phyloP scores from a whole-genome alignment of 2,113 vertebrate genomes.

The Psophia crepitans region DNA sequence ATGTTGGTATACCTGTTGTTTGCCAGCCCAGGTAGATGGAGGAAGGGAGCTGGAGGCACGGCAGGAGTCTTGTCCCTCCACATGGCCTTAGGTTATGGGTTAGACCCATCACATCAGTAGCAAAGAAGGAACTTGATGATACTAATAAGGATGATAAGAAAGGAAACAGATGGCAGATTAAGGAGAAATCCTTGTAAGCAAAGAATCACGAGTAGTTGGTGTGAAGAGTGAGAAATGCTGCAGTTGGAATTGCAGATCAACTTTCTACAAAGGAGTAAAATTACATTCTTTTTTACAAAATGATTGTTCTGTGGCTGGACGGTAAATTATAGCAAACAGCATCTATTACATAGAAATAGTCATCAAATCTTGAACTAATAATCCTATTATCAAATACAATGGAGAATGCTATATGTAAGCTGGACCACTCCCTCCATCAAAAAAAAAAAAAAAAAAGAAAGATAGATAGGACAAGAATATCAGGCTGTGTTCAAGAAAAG shows the following conservation, averaged over 20 bases:
- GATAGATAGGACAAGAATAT: background rate
- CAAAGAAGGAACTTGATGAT: background rate
- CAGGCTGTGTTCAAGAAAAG: background rate
- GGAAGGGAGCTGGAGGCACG: background rate
- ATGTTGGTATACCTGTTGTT: background rate
- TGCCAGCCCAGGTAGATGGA: background rate
- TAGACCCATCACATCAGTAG: background rate
- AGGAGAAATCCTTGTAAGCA: background rate
- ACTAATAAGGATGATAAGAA: background rate
- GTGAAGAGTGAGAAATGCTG: background rate
- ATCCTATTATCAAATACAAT: background rate
- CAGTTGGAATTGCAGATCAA: background rate
- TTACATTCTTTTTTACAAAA: background rate
- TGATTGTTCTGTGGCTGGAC: background rate
- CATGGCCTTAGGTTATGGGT: accelerated
- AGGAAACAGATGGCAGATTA: background rate
- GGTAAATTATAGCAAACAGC: background rate
- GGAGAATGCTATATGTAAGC: background rate
- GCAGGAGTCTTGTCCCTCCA: background rate
- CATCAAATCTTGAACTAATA: background rate
- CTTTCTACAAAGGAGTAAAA: background rate
- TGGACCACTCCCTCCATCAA: background rate
- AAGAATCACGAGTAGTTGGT: background rate
- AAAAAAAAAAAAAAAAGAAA: accelerated
- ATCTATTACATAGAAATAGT: background rate